A percentile compares a stretch with the other conserved stretches of the same genome.
phyloP scores from a whole-genome alignment of 2,113 vertebrate genomes.

The Cepphus grylle region DNA sequence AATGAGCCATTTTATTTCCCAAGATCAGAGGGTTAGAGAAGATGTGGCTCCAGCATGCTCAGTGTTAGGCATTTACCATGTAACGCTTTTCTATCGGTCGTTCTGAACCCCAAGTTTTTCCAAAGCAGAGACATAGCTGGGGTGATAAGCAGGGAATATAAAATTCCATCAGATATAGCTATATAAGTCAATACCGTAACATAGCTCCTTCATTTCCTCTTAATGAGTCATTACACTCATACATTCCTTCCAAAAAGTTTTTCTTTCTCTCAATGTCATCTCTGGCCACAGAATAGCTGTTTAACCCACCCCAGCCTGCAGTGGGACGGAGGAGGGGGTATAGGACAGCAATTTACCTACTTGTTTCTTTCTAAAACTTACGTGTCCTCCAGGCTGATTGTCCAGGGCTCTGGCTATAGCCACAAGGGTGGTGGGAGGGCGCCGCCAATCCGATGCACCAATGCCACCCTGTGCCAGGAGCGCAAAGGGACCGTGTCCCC shows the following conservation, averaged over 20 bases:
- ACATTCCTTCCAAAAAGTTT: background rate
- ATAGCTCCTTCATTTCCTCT: background rate
- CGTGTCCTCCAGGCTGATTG: fast-evolving
- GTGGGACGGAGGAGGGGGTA: background rate
- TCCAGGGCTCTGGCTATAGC: background rate
- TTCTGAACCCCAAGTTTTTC: background rate
- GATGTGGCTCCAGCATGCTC: background rate
- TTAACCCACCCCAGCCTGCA: background rate
- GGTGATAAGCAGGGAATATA: background rate
- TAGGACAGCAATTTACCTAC: background rate
- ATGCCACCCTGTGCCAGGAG: background rate
- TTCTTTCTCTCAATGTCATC: background rate
- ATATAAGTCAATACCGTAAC: background rate
- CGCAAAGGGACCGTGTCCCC: fast-evolving
- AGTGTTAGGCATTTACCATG: background rate
- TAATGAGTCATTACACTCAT: background rate
- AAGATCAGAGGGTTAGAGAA: conserved; percentile 7
- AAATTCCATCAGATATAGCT: background rate
- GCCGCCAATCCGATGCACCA: background rate
- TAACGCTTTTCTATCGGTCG: background rate
- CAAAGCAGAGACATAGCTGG: background rate
- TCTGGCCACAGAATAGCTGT: background rate
- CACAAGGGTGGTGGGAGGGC: background rate
- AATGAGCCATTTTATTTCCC: conserved; percentile 19
- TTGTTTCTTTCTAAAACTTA: background rate